Evolutionary conservation across 2,888 invertebrate species (phyloP), one percentile per base, ranked within the genome.

Genomic region (Heliconius ismenius): DNA sequence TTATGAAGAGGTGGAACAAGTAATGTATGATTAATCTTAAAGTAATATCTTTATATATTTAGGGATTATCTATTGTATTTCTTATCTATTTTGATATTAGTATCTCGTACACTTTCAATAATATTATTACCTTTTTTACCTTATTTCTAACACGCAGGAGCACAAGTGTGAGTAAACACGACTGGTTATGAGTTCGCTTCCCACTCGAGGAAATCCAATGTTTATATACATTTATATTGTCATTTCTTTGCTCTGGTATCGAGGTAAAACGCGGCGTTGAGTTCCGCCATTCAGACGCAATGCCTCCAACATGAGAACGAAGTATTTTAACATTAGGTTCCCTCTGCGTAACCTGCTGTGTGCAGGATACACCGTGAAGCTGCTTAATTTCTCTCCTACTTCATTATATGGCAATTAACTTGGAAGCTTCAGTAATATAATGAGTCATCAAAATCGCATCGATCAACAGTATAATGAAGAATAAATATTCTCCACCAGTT

Each of bases 401-500:
- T 79, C 32, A 79, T 77, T 75, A 79, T 79, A 77, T 74, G 26
- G 60, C 75, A 75, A 77, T 79, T 75, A 77, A 75, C 77, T 74
- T 65, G 58, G 43, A 69, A 75, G 73, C 75, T 72, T 63, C 54
- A 64, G 74, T 79, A 36, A 60, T 65, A 78, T 76, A 76, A 78
- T 80, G 76, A 82, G 80, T 79, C 81, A 83, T 81, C 78, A 79
- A 80, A 81, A 80, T 78, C 77, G 75, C 81, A 88, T 90, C 87
- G 84, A 90, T 91, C 89, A 89, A 84, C 81, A 79, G 68, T 65
- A 81, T 78, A 84, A 84, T 82, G 82, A 82, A 83, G 81, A 84
- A 83, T 84, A 73, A 79, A 82, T 84, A 83, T 84, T 83, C 84
- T 85, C 86, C 86, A 76, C 43, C 58, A 85, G 86, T 87, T 89